Percentiles rank a stretch among this genome's conserved stretches.
Conservation (phyloP, 2,797 vertebrate genomes). For the Galagoides demidoff region DNA sequence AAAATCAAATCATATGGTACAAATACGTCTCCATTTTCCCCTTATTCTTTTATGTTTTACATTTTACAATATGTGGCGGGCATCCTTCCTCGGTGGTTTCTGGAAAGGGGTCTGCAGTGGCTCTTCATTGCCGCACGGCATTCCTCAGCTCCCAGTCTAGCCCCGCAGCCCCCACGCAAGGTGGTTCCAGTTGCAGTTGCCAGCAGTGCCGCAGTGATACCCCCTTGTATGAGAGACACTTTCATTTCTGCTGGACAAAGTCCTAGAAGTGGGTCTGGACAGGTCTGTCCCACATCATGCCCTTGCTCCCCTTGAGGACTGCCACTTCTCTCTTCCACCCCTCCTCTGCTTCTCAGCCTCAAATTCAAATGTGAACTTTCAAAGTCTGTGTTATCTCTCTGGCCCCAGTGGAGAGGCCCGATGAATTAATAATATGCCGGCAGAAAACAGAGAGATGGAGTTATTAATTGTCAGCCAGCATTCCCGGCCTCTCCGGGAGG, state of each 20-base stretch:
- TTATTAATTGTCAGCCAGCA: constrained; percentile 74
- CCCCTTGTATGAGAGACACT: accelerated
- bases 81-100: not conserved
- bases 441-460: constrained; percentile 83
- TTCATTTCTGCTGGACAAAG: not conserved
- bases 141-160: accelerated
- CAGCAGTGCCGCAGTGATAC: accelerated
- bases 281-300: not conserved
- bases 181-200: not conserved
- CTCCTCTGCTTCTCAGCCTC: constrained; percentile 30
- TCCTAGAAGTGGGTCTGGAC: not conserved
- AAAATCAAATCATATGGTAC: not conserved
- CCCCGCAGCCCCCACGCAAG: accelerated
- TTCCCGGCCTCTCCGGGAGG: not conserved
- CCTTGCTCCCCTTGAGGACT: accelerated
- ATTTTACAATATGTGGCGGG: not conserved
- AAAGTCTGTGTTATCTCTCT: constrained; percentile 71
- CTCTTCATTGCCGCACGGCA: not conserved
- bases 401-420: constrained; percentile 56
- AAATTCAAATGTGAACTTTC: constrained; percentile 79
- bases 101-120: not conserved
- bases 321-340: not conserved
- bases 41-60: not conserved
- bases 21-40: not conserved
- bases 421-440: constrained; percentile 86